Conservation (phyloP, 2,888 invertebrate genomes). For the Spialia ferax region DNA sequence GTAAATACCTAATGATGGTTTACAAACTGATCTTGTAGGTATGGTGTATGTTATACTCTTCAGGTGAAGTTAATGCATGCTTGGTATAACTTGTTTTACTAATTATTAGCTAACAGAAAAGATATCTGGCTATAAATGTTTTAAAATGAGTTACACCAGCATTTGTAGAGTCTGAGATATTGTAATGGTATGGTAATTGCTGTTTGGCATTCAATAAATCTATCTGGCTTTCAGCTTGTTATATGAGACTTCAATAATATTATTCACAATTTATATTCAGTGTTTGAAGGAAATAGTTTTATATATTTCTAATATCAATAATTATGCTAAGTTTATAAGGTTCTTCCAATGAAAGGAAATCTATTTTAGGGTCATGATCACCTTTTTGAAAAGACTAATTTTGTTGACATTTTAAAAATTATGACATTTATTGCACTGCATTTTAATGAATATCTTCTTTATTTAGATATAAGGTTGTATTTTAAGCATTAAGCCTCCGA, state of each 20-base stretch:
- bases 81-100: slow-evolving; percentile 30
- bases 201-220: slow-evolving; percentile 67
- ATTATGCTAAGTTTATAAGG: not conserved
- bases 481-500: slow-evolving; percentile 27
- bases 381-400: not conserved
- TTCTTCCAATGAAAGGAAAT: not conserved
- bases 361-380: not conserved
- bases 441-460: slow-evolving; percentile 28
- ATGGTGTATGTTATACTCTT: slow-evolving; percentile 61
- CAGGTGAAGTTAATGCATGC: slow-evolving; percentile 62
- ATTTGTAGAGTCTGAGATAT: slow-evolving; percentile 48
- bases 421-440: slow-evolving; percentile 19
- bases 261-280: not conserved
- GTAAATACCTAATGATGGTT: slow-evolving; percentile 58
- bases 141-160: slow-evolving; percentile 34
- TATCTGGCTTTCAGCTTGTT: slow-evolving; percentile 37
- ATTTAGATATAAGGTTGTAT: slow-evolving; percentile 46
- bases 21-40: slow-evolving; percentile 46
- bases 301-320: not conserved
- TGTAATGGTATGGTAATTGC: slow-evolving; percentile 34
- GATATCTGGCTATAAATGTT: not conserved
- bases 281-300: not conserved
- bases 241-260: slow-evolving; percentile 3
- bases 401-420: not conserved
- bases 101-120: not conserved